Conservation (phyloP, 2,888 invertebrate genomes). For the Seladonia tumulorum region DNA sequence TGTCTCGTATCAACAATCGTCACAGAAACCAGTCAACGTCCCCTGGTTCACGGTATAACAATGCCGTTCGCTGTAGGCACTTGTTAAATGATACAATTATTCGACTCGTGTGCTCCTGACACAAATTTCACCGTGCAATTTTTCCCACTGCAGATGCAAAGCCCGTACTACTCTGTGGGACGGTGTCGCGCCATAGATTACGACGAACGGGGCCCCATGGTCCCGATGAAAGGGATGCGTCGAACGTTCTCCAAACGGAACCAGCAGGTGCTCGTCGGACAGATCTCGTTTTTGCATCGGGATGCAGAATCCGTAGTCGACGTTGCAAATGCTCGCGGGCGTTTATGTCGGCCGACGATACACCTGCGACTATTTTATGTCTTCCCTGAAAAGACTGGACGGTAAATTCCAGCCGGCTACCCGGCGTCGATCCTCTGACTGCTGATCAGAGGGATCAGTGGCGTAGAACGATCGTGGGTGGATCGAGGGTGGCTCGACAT, state of each 20-base stretch:
- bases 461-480: slow-evolving; percentile 38
- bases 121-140: no score
- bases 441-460: slow-evolving; percentile 64
- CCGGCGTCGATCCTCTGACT: slow-evolving; percentile 64
- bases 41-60: no score
- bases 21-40: no score
- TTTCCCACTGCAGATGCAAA: no score
- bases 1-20: no score
- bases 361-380: slow-evolving; percentile 77
- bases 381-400: slow-evolving; percentile 73
- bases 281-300: slow-evolving; percentile 67
- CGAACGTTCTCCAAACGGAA: slow-evolving; percentile 21
- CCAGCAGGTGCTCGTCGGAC: slow-evolving; percentile 57
- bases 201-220: neutral
- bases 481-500: neutral
- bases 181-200: neutral
- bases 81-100: no score
- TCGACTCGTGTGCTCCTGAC: no score
- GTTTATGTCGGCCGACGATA: slow-evolving; percentile 75
- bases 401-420: slow-evolving; percentile 70
- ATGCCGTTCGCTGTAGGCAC: no score
- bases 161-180: neutral
- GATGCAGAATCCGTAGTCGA: slow-evolving; percentile 74
- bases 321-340: slow-evolving; percentile 63
- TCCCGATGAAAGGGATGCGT: slow-evolving; percentile 5